Percentiles rank a stretch among this genome's conserved stretches.
Evolutionary conservation across 2,113 vertebrate genomes (phyloP).

Genomic region (Todiramphus chloris): DNA sequence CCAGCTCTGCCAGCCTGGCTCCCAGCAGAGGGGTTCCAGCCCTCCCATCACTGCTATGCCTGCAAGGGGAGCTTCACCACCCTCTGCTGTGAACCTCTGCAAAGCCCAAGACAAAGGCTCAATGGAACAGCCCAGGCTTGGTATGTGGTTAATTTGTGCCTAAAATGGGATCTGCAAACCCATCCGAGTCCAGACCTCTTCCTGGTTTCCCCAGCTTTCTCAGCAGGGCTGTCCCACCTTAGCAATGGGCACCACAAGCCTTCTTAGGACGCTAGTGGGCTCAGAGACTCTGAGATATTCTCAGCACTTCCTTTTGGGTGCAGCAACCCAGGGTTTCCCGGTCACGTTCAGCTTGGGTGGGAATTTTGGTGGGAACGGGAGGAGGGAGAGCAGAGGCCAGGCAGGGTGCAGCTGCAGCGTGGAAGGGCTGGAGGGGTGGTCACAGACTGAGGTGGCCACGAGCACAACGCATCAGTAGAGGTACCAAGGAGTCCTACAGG

Average conservation of each 20-base stretch:
- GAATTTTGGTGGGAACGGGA: neutral
- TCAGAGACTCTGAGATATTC: neutral
- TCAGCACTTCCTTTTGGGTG: neutral
- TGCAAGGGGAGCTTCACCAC: neutral
- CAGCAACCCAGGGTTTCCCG: neutral
- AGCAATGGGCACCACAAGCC: rapidly evolving
- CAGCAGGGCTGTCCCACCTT: too few species aligned
- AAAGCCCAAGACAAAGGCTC: neutral
- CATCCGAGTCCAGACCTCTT: neutral
- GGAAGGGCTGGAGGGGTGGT: neutral
- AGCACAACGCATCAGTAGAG: neutral
- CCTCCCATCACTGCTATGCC: too few species aligned
- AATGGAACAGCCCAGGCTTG: rapidly evolving
- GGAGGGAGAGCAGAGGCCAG: neutral
- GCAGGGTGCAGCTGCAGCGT: neutral
- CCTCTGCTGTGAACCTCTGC: neutral
- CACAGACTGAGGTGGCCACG: neutral
- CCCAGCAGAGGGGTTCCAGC: too few species aligned
- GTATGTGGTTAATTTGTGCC: neutral
- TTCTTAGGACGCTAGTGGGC: neutral
- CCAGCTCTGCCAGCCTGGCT: neutral
- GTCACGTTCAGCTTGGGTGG: neutral
- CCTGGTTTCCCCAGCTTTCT: neutral
- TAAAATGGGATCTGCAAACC: neutral
- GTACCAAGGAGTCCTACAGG: neutral